A percentile compares a stretch with the other conserved stretches of the same genome.
Evolutionary conservation across 2,888 invertebrate species (phyloP).

Genomic region (Diaperis boleti): DNA sequence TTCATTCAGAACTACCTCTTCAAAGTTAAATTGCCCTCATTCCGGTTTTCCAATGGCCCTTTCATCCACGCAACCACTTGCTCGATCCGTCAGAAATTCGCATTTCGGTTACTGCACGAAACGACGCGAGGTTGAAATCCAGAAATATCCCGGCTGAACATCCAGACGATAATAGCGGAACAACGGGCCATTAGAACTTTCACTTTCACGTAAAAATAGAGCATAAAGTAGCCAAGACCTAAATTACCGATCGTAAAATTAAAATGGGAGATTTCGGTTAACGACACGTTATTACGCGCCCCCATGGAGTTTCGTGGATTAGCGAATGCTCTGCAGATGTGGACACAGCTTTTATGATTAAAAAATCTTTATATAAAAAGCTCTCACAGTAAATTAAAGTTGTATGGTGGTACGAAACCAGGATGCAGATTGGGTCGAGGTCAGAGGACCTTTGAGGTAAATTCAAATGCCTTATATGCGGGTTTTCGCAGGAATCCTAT

Average conservation of each 20-base stretch:
- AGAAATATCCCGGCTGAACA: neutral
- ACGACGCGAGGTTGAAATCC: neutral
- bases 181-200: conserved; percentile 35
- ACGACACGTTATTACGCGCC: conserved; percentile 49
- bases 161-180: conserved; percentile 11
- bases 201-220: conserved; percentile 41
- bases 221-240: conserved; percentile 41
- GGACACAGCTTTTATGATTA: too few relatives aligned
- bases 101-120: neutral
- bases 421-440: too few relatives aligned
- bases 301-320: conserved; percentile 35
- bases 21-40: conserved; percentile 48
- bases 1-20: conserved; percentile 46
- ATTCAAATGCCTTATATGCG: too few relatives aligned
- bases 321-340: too few relatives aligned
- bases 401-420: too few relatives aligned
- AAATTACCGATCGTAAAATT: conserved; percentile 37
- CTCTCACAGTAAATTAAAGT: too few relatives aligned
- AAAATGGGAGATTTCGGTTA: conserved; percentile 45
- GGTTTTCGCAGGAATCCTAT: too few relatives aligned
- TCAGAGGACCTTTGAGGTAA: too few relatives aligned
- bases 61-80: conserved; percentile 13
- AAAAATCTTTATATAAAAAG: too few relatives aligned
- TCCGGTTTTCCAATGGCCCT: conserved; percentile 26
- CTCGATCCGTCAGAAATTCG: neutral